Evolutionary conservation across 2,113 vertebrate genomes (phyloP).

Genomic region (Erythrolamprus reginae): DNA sequence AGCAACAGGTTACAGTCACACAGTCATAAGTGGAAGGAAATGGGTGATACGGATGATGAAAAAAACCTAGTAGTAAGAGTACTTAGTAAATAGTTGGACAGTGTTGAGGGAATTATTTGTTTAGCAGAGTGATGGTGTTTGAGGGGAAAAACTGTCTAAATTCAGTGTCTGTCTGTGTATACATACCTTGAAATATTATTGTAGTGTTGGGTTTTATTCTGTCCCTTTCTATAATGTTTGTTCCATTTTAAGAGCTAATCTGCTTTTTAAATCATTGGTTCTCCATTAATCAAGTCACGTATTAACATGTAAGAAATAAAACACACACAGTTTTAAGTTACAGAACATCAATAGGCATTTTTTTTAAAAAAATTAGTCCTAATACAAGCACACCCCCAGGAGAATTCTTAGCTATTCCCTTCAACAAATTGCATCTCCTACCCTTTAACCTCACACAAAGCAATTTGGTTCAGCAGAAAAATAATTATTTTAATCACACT

Average conservation of each 20-base stretch:
- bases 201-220: neutral
- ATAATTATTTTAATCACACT: constrained; percentile 32
- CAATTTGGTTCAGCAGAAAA: constrained; percentile 34
- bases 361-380: constrained; percentile 32
- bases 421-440: neutral
- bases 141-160: too few relatives aligned
- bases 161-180: neutral
- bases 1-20: too few relatives aligned
- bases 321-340: neutral
- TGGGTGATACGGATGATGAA: too few relatives aligned
- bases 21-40: too few relatives aligned
- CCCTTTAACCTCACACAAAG: constrained; percentile 16
- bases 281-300: neutral
- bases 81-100: too few relatives aligned
- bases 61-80: too few relatives aligned
- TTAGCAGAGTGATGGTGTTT: too few relatives aligned
- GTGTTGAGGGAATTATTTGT: too few relatives aligned
- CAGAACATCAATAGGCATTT: neutral
- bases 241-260: constrained; percentile 16
- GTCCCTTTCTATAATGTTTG: neutral
- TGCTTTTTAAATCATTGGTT: neutral
- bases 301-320: neutral
- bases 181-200: neutral
- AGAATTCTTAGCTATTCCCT: neutral
- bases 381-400: neutral